phyloP scores from a whole-genome alignment of 2,888 invertebrate species.

The Tyria jacobaeae region DNA sequence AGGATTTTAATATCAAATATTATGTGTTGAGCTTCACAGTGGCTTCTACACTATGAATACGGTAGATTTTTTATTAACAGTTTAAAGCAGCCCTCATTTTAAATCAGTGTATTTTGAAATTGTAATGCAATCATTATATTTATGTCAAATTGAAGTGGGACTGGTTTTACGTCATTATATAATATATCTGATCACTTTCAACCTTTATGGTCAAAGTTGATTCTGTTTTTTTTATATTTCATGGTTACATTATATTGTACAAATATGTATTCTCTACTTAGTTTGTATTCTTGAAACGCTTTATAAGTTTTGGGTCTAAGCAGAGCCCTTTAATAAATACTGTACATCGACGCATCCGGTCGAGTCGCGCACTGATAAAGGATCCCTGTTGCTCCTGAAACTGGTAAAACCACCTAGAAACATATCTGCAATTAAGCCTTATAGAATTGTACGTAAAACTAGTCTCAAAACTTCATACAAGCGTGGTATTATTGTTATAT shows the following conservation, averaged over 20 bases:
- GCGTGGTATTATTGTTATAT: conserved; percentile 14
- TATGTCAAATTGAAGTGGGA: conserved; percentile 9
- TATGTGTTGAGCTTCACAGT: no score
- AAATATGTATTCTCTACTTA: neutral
- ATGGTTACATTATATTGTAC: no score
- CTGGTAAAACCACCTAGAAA: no score
- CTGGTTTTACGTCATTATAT: neutral
- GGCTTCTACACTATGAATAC: conserved; percentile 14
- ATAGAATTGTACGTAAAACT: conserved; percentile 7
- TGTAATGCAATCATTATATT: conserved; percentile 8
- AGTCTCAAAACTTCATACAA: conserved; percentile 3
- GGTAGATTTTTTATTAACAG: neutral
- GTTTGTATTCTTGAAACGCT: neutral
- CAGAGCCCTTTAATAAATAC: no score
- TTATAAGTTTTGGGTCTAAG: neutral
- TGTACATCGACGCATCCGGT: no score
- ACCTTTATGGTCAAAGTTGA: no score
- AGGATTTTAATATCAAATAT: conserved; percentile 16
- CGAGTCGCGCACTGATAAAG: no score
- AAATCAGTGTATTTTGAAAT: neutral
- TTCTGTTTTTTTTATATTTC: no score
- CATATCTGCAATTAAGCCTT: neutral
- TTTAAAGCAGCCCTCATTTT: neutral
- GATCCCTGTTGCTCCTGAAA: no score
- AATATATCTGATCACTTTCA: neutral